Evolutionary conservation across 2,113 vertebrate genomes (phyloP).

Genomic region (Zosterops japonicus): DNA sequence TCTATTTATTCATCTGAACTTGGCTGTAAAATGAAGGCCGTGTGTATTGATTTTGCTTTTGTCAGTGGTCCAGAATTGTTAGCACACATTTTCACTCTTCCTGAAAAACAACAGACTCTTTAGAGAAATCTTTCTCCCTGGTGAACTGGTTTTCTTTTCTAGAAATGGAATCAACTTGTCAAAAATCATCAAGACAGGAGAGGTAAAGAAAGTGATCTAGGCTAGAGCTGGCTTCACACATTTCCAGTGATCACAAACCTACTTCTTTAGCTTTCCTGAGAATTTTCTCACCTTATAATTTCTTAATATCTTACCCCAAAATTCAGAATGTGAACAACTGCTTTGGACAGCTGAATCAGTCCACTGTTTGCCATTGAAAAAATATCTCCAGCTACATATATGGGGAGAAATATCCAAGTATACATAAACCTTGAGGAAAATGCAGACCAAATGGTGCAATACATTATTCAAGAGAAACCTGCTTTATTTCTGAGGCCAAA

Average conservation of each 20-base stretch:
- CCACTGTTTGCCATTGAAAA: conserved; percentile 46
- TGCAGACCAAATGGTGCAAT: conserved; percentile 56
- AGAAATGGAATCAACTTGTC: conserved; percentile 29
- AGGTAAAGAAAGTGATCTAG: not conserved
- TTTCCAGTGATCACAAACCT: not conserved
- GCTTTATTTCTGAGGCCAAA: conserved; percentile 49
- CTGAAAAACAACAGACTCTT: conserved; percentile 72
- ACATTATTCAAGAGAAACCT: conserved; percentile 63
- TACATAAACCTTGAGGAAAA: conserved; percentile 52
- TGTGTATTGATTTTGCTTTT: conserved; percentile 75
- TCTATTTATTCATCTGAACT: conserved; percentile 64
- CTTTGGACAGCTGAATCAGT: conserved; percentile 30
- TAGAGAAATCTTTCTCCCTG: conserved; percentile 43
- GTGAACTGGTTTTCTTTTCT: conserved; percentile 20
- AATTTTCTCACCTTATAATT: not conserved
- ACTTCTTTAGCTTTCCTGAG: conserved; percentile 38
- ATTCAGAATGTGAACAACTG: not conserved
- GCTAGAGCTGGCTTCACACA: not conserved
- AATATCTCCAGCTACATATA: conserved; percentile 38
- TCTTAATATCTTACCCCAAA: not conserved
- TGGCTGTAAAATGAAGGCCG: conserved; percentile 51
- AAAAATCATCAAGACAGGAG: conserved; percentile 29
- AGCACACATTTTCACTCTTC: conserved; percentile 71
- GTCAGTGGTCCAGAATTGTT: conserved; percentile 70
- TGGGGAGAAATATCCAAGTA: conserved; percentile 31